Evolutionary conservation across 2,113 vertebrate species (phyloP), one percentile per base, ranked within the genome.

Genomic region (Murina feae): DNA sequence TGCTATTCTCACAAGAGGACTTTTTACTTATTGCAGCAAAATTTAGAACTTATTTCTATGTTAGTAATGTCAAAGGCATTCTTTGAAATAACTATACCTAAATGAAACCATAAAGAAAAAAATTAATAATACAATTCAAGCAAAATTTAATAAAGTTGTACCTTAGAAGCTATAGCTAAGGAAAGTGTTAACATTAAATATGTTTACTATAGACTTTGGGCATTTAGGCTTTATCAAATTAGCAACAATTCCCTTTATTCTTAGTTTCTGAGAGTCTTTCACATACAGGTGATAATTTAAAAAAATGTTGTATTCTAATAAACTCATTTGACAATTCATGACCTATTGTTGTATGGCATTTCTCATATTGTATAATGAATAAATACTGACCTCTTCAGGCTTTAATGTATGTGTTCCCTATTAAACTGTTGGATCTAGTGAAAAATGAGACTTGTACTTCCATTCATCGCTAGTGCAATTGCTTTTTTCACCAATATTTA

Each of bases 61-160:
- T 49, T 71, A 89, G 74, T 63, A 75, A 66, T 69, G 78, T 89
- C 44, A 72, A 78, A 86, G 35, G 13, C 21, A 95, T 82, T 28
- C 87, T 76, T 55, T 93, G 18, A 89, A 92, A 90, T 63, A 95
- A 87, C 42, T 95, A 81, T 39, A 84, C 5, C 39, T 85, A 90
- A 72, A 78, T 72, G 17, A 90, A 95, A 76, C 12, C 25, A 72
- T 13, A 93, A 80, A 37, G 44, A 90, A 92, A 79, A 80, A 89
- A 21, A n/a, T 68, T 30, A 94, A 79, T 18, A 53, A 13, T 58
- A 72, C 18, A 72, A 87, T 42, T 63, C 63, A 65, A 44, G 81
- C 14, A 95, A 80, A 88, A 91, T 42, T 95, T 76, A 86, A 87
- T 55, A 63, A 47, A 87, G 32, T 16, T 58, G 18, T 58, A 79